phyloP scores from a whole-genome alignment of 1,140 invertebrate species.

The Diploscapter pachys region DNA sequence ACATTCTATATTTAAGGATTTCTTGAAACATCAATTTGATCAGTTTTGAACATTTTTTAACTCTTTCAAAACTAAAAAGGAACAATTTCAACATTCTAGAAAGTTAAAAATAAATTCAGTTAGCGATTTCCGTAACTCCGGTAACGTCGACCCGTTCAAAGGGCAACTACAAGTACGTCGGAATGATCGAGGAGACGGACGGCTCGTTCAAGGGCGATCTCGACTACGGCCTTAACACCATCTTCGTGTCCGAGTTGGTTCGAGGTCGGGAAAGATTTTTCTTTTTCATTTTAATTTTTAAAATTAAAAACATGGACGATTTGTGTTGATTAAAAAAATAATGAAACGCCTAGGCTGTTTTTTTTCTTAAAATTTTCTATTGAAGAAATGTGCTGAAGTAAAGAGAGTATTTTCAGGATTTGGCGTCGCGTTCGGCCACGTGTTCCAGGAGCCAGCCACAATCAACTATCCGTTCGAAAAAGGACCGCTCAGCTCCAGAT shows the following conservation, averaged over 20 bases:
- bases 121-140: no score
- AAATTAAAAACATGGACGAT: slow-evolving; percentile 2
- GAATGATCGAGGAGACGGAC: slow-evolving; percentile 42
- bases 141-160: no score
- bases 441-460: slow-evolving; percentile 93
- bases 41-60: no score
- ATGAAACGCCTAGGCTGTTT: not conserved
- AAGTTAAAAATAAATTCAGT: no score
- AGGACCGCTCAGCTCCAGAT: slow-evolving; percentile 87
- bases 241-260: slow-evolving; percentile 53
- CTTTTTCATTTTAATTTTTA: slow-evolving; percentile 10
- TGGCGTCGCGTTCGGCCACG: slow-evolving; percentile 68
- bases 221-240: slow-evolving; percentile 42
- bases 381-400: no score
- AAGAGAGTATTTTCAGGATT: slow-evolving; percentile 20
- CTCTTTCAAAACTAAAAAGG: no score
- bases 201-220: slow-evolving; percentile 50
- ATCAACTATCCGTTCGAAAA: slow-evolving; percentile 99
- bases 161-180: slow-evolving; percentile 43
- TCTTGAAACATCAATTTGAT: no score
- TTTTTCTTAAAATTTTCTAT: not conserved
- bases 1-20: no score
- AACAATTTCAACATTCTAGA: no score
- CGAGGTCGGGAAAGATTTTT: slow-evolving; percentile 10
- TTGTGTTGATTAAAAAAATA: not conserved